Percentiles rank a stretch among this genome's conserved stretches.
These are phyloP conservation scores for Loxodonta africana DNA, from an alignment of 2,113 vertebrate genomes.

Conservation along the genomic window DNA sequence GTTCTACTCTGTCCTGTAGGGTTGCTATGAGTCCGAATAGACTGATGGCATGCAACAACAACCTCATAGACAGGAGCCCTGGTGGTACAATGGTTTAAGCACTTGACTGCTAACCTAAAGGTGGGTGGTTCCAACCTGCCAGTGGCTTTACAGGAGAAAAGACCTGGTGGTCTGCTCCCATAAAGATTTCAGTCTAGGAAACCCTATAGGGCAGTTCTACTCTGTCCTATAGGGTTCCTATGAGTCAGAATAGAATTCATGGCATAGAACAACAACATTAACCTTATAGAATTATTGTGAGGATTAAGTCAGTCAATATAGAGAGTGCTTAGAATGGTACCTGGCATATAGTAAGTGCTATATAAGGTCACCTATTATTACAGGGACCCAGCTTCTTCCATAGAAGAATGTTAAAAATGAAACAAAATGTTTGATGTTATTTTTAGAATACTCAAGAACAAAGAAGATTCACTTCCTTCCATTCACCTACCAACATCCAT, in stretches of 20 bases:
- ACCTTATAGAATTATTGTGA: background rate
- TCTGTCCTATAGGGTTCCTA: background rate
- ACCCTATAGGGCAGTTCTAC: background rate
- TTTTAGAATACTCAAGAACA: background rate
- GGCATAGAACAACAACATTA: background rate
- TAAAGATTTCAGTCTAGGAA: background rate
- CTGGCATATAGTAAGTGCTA: background rate
- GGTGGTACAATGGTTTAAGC: background rate
- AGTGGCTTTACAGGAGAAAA: background rate
- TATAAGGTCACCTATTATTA: background rate
- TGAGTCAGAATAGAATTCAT: background rate
- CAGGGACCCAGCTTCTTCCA: background rate
- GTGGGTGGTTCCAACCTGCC: background rate
- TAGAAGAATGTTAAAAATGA: background rate
- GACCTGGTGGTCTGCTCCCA: background rate
- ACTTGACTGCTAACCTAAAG: background rate
- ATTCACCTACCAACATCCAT: background rate
- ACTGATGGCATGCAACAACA: background rate
- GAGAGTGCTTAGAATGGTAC: background rate
- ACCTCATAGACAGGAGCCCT: background rate
- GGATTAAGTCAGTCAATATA: background rate
- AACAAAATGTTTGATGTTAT: background rate
- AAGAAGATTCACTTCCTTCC: background rate
- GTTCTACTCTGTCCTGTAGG: background rate
- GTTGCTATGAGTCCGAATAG: background rate